phyloP scores from a whole-genome alignment of 2,888 invertebrate species.

The Lycaena phlaeas region DNA sequence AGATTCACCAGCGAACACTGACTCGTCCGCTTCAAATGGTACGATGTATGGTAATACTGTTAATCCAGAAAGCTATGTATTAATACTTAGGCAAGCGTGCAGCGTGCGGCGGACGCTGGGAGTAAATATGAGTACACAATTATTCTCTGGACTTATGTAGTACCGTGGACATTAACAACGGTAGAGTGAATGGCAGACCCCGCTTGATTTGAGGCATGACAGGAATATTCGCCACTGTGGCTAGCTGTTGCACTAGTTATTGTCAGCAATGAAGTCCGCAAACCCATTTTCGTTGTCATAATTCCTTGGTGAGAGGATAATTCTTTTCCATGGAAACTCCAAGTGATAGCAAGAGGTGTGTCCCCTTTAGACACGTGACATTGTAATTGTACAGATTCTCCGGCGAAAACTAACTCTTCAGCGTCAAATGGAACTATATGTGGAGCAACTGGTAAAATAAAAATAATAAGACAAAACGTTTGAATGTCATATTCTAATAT shows the following conservation, averaged over 20 bases:
- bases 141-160: slow-evolving; percentile 26
- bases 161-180: slow-evolving; percentile 80
- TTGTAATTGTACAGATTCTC: slow-evolving; percentile 75
- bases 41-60: slow-evolving; percentile 79
- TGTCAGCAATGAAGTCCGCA: slow-evolving; percentile 76
- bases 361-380: slow-evolving; percentile 80
- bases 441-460: slow-evolving; percentile 48
- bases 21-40: slow-evolving; percentile 77
- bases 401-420: slow-evolving; percentile 76
- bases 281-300: slow-evolving; percentile 73
- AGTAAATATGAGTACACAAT: background rate
- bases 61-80: slow-evolving; percentile 60
- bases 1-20: slow-evolving; percentile 79
- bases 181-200: slow-evolving; percentile 76
- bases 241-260: slow-evolving; percentile 76
- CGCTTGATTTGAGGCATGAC: slow-evolving; percentile 78
- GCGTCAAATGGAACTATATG: slow-evolving; percentile 76
- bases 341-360: slow-evolving; percentile 79
- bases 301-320: slow-evolving; percentile 69
- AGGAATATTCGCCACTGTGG: slow-evolving; percentile 81
- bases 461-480: slow-evolving; percentile 27
- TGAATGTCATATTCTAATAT: slow-evolving; percentile 76
- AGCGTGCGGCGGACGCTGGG: slow-evolving; percentile 54
- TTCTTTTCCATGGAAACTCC: slow-evolving; percentile 80
- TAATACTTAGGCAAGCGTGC: slow-evolving; percentile 63